A percentile compares a stretch with the other conserved stretches of the same genome.
Evolutionary conservation across 2,888 invertebrate species (phyloP).

Genomic region (Cremastobaeus sp.): DNA sequence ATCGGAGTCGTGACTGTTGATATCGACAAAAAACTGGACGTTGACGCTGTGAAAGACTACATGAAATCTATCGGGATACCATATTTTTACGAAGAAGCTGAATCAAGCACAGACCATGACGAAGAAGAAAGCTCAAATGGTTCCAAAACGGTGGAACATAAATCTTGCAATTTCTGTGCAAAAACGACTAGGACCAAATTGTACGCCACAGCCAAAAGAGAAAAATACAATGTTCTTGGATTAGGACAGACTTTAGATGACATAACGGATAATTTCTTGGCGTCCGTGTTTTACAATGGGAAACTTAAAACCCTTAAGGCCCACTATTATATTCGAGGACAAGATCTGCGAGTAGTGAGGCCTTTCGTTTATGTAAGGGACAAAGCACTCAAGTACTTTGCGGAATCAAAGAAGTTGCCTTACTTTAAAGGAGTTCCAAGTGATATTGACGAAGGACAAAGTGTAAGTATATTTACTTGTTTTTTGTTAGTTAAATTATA

Average conservation of each 20-base stretch:
- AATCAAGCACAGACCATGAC: constrained; percentile 81
- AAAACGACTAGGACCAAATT: constrained; percentile 86
- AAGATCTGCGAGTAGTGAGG: constrained; percentile 89
- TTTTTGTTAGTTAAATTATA: too few relatives aligned
- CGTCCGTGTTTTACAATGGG: constrained; percentile 90
- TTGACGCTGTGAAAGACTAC: constrained; percentile 81
- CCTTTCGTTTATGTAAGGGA: constrained; percentile 93
- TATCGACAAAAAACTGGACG: constrained; percentile 81
- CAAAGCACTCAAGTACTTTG: constrained; percentile 85
- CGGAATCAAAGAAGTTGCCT: constrained; percentile 86
- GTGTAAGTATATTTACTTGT: constrained; percentile 72
- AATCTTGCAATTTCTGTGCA: constrained; percentile 85
- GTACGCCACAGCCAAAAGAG: constrained; percentile 86
- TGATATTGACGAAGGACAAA: constrained; percentile 79
- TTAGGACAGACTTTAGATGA: constrained; percentile 92
- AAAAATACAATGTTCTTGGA: constrained; percentile 92
- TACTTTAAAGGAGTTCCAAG: constrained; percentile 81
- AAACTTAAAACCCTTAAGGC: constrained; percentile 87
- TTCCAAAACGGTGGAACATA: constrained; percentile 72
- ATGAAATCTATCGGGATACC: constrained; percentile 81
- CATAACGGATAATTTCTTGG: constrained; percentile 88
- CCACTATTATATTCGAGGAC: constrained; percentile 89
- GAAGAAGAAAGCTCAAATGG: constrained; percentile 56
- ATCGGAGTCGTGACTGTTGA: constrained; percentile 88
- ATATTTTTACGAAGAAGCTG: constrained; percentile 82